phyloP scores from a whole-genome alignment of 2,888 invertebrate genomes.

The Xestia sexstrigata region DNA sequence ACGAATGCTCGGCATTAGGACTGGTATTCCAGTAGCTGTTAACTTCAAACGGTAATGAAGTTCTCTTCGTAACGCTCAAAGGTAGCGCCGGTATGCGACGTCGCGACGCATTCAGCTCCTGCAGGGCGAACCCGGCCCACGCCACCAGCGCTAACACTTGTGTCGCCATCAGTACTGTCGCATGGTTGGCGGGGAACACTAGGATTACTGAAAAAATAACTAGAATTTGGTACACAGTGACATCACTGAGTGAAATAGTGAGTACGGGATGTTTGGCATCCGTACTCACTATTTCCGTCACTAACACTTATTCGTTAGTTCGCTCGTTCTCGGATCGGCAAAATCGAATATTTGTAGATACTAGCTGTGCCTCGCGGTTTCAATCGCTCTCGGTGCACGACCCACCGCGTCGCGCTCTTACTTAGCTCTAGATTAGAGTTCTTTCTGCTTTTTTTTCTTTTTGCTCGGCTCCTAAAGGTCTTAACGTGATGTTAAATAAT shows the following conservation, averaged over 20 bases:
- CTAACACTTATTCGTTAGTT: not conserved
- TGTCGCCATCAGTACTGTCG: conserved; percentile 79
- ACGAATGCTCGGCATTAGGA: conserved; percentile 84
- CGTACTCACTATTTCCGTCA: too few relatives aligned
- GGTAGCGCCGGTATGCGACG: conserved; percentile 84
- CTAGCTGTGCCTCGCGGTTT: not conserved
- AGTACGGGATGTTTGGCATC: not conserved
- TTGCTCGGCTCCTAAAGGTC: too few relatives aligned
- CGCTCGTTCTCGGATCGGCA: not conserved
- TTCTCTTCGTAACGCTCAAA: conserved; percentile 75
- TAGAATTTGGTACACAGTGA: not conserved
- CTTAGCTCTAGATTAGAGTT: not conserved
- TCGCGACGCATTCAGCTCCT: conserved; percentile 79
- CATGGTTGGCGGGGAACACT: conserved; percentile 85
- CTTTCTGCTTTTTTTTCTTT: not conserved
- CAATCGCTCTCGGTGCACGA: not conserved
- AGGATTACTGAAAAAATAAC: conserved; percentile 79
- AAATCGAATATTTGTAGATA: not conserved
- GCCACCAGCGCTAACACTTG: conserved; percentile 81
- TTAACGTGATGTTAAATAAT: too few relatives aligned
- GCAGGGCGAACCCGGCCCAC: conserved; percentile 86
- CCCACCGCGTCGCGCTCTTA: not conserved
- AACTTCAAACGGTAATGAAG: conserved; percentile 77
- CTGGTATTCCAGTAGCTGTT: conserved; percentile 85
- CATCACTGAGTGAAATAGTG: too few relatives aligned